These are phyloP conservation scores for Drosophila siamana DNA, from an alignment of 2,888 invertebrate genomes.

Conservation along the genomic window DNA sequence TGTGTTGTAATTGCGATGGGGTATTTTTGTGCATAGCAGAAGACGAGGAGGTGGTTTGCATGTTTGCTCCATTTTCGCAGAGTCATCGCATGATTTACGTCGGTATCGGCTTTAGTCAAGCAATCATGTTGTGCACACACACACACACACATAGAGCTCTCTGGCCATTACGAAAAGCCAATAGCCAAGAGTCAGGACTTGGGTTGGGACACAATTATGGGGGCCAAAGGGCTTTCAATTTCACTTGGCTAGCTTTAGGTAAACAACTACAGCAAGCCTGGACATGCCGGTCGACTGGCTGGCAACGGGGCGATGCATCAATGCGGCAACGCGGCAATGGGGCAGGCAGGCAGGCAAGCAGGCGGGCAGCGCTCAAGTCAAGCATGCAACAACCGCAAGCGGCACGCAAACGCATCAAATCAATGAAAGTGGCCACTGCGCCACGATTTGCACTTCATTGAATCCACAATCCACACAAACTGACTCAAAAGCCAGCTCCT, in stretches of 20 bases:
- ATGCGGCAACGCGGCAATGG: too few species aligned
- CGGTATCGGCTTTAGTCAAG: constrained; percentile 66
- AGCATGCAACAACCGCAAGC: constrained; percentile 73
- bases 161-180: constrained; percentile 54
- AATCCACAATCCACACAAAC: constrained; percentile 40
- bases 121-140: constrained; percentile 68
- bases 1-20: constrained; percentile 11
- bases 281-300: too few species aligned
- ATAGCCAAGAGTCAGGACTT: constrained; percentile 21
- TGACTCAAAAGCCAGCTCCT: constrained; percentile 5
- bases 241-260: constrained; percentile 72
- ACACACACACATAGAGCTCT: constrained; percentile 25
- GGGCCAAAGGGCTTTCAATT: constrained; percentile 73
- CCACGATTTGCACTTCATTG: constrained; percentile 78
- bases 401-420: constrained; percentile 81
- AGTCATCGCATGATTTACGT: constrained; percentile 79
- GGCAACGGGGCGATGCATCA: too few species aligned
- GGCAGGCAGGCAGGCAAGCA: too few species aligned
- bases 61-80: constrained; percentile 67
- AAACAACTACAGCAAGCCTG: constrained; percentile 57
- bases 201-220: constrained; percentile 66
- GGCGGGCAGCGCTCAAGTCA: constrained; percentile 59
- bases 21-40: background rate
- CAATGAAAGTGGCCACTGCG: constrained; percentile 73
- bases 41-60: constrained; percentile 36